Base-by-base conservation (phyloP, 1,140 invertebrate species). In the Lepidurus apus region DNA sequence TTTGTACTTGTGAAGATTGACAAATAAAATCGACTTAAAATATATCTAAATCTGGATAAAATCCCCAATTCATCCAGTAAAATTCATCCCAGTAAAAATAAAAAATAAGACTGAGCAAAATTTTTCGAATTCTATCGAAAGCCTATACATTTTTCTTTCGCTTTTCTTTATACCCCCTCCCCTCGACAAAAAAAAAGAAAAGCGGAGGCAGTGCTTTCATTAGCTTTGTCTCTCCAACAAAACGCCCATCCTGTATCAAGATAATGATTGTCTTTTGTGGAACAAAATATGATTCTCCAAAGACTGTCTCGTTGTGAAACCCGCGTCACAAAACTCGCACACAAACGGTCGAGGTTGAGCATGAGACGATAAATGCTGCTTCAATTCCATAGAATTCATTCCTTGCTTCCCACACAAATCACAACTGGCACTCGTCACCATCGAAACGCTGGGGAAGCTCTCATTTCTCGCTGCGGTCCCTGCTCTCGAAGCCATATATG, bases 261-360 rank as follows among this genome's bases (percentile, higher is more conserved):
- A 65, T 65, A 65, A 65, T 65, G 53, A 65, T 65, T 77, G 75
- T 45, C 47, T 74, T 44, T 74, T n/a, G 26, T 84, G 83, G 47
- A 84, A 79, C 43, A 75, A 53, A 77, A 83, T 79, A 80, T 84
- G 83, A 26, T 80, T 79, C 76, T 81, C 80, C 10, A 84, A 80
- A 11, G 80, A 81, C 74, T 81, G 80, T 9, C 80, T 79, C 9
- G 82, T 81, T 13, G 82, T 83, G 79, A 84, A 84, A 43, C 83
- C 83, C 75, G 84, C 84, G 82, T 84, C 84, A 81, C 84, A 84
- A 43, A 81, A 77, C 24, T 83, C 81, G 78, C 84, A 84, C 10
- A 84, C 81, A 79, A 82, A 84, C 42, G 83, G 83, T n/a, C 84
- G 75, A 34, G 82, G 81, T 79, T 82, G 80, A 77, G 83, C 81